Evolutionary conservation across 2,888 invertebrate genomes (phyloP).

Genomic region (Oxyscelio sp.): DNA sequence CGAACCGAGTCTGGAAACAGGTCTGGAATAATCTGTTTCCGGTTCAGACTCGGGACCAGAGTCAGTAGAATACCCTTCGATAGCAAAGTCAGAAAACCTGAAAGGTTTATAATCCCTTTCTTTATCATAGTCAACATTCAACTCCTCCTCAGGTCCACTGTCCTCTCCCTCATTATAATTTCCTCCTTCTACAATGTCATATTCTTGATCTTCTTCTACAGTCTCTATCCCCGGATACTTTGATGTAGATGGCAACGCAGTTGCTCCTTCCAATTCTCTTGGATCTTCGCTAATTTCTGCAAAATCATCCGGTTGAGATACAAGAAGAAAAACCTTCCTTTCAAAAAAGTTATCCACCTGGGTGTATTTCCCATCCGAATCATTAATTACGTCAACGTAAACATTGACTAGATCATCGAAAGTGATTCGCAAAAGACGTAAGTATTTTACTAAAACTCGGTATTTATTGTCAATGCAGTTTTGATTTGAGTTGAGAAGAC

Average conservation of each 20-base stretch:
- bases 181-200: slow-evolving; percentile 73
- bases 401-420: slow-evolving; percentile 89
- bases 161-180: slow-evolving; percentile 79
- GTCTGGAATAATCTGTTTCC: slow-evolving; percentile 85
- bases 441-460: slow-evolving; percentile 79
- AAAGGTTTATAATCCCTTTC: slow-evolving; percentile 81
- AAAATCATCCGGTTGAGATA: slow-evolving; percentile 90
- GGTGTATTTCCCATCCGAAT: slow-evolving; percentile 88
- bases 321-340: slow-evolving; percentile 90
- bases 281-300: slow-evolving; percentile 85
- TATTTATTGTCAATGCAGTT: slow-evolving; percentile 70
- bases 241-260: slow-evolving; percentile 49
- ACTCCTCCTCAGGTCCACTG: slow-evolving; percentile 77
- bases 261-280: slow-evolving; percentile 45
- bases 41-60: slow-evolving; percentile 87
- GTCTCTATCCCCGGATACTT: slow-evolving; percentile 56
- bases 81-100: slow-evolving; percentile 84
- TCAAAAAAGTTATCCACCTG: slow-evolving; percentile 87
- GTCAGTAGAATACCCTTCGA: slow-evolving; percentile 86
- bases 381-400: slow-evolving; percentile 89
- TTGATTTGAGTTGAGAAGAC: slow-evolving; percentile 73
- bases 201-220: slow-evolving; percentile 76
- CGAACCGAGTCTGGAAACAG: slow-evolving; percentile 84
- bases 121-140: slow-evolving; percentile 71
- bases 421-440: slow-evolving; percentile 85